Conservation (phyloP, 2,888 invertebrate genomes). For the Chelonus formosanus region DNA sequence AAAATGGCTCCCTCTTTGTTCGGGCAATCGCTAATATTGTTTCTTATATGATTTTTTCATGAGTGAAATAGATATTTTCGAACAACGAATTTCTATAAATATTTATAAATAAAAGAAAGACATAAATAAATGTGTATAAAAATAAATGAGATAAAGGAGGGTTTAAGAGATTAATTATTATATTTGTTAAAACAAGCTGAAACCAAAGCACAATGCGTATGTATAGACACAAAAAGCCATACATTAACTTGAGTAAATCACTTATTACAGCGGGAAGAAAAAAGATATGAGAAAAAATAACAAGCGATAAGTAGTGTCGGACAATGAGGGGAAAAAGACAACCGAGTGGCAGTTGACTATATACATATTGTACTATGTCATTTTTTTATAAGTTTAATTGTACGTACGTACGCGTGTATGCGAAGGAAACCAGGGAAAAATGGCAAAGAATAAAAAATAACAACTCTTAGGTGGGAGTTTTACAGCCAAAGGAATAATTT, state of each 20-base stretch:
- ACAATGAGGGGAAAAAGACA: background rate
- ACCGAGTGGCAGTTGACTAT: slow-evolving; percentile 41
- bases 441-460: slow-evolving; percentile 13
- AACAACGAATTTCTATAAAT: too few species aligned
- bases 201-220: too few species aligned
- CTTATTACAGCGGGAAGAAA: background rate
- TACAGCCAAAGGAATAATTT: too few species aligned
- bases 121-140: too few species aligned
- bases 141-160: too few species aligned
- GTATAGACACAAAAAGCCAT: background rate
- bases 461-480: background rate
- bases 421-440: slow-evolving; percentile 29
- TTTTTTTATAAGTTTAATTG: slow-evolving; percentile 38
- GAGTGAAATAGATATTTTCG: too few species aligned
- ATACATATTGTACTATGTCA: slow-evolving; percentile 49
- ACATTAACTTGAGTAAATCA: background rate
- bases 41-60: too few species aligned
- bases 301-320: background rate
- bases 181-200: too few species aligned
- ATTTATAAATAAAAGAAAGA: too few species aligned
- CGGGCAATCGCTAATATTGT: too few species aligned
- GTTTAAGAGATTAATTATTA: too few species aligned
- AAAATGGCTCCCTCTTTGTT: too few species aligned
- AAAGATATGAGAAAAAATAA: slow-evolving; percentile 7
- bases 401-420: slow-evolving; percentile 61